Percentiles rank a stretch among this genome's conserved stretches.
Evolutionary conservation across 2,888 invertebrate species (phyloP).

Genomic region (Coleophora flavipennella): DNA sequence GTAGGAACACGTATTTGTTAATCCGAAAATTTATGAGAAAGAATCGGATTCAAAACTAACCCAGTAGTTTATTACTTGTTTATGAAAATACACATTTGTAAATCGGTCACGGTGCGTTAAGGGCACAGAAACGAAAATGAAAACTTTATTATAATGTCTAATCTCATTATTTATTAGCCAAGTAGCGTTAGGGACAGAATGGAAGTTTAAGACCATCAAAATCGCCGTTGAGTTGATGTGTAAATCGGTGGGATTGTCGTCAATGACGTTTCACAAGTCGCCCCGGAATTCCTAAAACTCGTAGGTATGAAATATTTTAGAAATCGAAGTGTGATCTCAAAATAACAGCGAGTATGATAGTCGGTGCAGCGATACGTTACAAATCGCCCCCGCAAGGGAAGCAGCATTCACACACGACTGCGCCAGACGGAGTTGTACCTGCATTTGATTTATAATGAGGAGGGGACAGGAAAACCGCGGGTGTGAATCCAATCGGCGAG

Average conservation of each 20-base stretch:
- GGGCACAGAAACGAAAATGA: constrained; percentile 27
- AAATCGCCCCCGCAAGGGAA: constrained; percentile 23
- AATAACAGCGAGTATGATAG: too few species aligned
- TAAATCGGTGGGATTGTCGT: constrained; percentile 11
- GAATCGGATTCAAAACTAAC: constrained; percentile 30
- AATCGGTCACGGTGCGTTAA: constrained; percentile 38
- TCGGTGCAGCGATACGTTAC: too few species aligned
- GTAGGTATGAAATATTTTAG: too few species aligned
- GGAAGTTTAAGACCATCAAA: constrained; percentile 25
- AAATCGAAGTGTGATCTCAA: too few species aligned
- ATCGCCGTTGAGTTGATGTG: constrained; percentile 20
- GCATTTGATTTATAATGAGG: constrained; percentile 68
- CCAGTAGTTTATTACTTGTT: constrained; percentile 44
- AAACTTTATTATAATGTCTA: constrained; percentile 41
- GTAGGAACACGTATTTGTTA: constrained; percentile 26
- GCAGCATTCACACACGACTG: constrained; percentile 50
- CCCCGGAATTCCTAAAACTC: background rate
- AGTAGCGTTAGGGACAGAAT: constrained; percentile 29
- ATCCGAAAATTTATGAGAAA: constrained; percentile 39
- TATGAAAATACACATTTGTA: constrained; percentile 44
- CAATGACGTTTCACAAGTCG: background rate
- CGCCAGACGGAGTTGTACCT: constrained; percentile 59
- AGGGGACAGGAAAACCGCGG: constrained; percentile 55
- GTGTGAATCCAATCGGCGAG: constrained; percentile 60
- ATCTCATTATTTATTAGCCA: constrained; percentile 42